A percentile compares a stretch with the other conserved stretches of the same genome.
These are phyloP conservation scores for Coreius guichenoti DNA, from an alignment of 2,797 vertebrate genomes.

Conservation along the genomic window DNA sequence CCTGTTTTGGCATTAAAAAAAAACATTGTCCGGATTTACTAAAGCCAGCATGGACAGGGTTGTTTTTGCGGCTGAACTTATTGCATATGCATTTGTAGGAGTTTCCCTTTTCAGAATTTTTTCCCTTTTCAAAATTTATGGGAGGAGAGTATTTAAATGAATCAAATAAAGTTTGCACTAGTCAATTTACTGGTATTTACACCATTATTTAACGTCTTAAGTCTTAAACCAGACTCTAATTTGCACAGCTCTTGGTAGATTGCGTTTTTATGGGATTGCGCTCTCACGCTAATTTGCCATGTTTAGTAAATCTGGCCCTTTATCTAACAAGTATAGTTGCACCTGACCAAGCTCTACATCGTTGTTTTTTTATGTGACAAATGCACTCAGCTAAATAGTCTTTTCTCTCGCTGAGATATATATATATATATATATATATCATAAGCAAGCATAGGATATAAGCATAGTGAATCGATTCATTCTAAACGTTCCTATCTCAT, in stretches of 20 bases:
- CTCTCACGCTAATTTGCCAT: no score
- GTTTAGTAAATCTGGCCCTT: background rate
- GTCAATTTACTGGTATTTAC: background rate
- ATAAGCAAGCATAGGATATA: background rate
- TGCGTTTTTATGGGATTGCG: no score
- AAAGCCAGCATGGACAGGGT: background rate
- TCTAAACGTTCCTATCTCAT: background rate
- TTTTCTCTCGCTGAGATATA: background rate
- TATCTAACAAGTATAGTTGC: background rate
- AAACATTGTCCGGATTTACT: background rate
- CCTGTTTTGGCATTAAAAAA: background rate
- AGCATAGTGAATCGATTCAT: background rate
- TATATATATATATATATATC: no score
- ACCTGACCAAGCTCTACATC: background rate
- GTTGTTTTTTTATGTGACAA: background rate
- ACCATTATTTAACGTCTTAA: background rate
- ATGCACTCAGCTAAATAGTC: background rate
- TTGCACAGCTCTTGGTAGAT: no score
- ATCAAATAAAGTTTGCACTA: background rate
- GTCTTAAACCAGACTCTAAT: no score
- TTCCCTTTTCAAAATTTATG: background rate
- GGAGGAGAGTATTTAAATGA: background rate
- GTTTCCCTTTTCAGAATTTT: background rate
- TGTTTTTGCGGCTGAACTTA: background rate
- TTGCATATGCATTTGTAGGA: background rate